These are phyloP conservation scores for Coelogynopora nodosa DNA, from an alignment of 2,888 invertebrate species.

Conservation along the genomic window DNA sequence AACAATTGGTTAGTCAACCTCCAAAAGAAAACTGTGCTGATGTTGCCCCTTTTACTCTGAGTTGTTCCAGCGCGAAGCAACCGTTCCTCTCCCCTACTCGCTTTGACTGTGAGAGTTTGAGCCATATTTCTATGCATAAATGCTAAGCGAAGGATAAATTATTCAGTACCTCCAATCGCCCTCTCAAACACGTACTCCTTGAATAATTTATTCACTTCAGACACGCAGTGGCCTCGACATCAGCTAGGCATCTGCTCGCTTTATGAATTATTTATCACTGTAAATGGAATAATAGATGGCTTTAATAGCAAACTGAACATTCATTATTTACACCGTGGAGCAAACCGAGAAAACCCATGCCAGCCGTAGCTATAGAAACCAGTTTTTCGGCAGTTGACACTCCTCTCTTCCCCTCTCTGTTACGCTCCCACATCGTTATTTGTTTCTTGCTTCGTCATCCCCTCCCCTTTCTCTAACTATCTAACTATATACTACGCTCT, in stretches of 20 bases:
- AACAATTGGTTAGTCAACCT: no score
- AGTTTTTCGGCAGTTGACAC: conserved; percentile 31
- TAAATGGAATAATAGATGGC: conserved; percentile 46
- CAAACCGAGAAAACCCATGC: conserved; percentile 31
- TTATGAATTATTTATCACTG: conserved; percentile 43
- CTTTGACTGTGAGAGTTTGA: conserved; percentile 31
- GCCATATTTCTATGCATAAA: conserved; percentile 41
- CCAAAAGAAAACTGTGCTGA: no score
- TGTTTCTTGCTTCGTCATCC: background rate
- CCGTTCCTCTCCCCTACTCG: background rate
- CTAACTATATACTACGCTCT: no score
- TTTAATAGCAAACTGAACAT: conserved; percentile 38
- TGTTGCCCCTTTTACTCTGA: background rate
- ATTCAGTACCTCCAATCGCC: conserved; percentile 35
- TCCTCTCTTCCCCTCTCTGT: background rate
- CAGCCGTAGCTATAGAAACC: conserved; percentile 27
- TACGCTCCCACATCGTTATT: background rate
- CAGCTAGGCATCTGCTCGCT: conserved; percentile 33
- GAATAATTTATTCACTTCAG: conserved; percentile 26
- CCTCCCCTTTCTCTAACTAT: conserved; percentile 6
- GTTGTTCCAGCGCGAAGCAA: background rate
- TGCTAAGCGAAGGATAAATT: conserved; percentile 37
- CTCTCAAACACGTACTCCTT: conserved; percentile 29
- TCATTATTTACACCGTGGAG: conserved; percentile 24
- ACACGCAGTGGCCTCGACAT: conserved; percentile 33